phyloP scores from a whole-genome alignment of 2,888 invertebrate genomes.

The Brachypalpus laphriformis region DNA sequence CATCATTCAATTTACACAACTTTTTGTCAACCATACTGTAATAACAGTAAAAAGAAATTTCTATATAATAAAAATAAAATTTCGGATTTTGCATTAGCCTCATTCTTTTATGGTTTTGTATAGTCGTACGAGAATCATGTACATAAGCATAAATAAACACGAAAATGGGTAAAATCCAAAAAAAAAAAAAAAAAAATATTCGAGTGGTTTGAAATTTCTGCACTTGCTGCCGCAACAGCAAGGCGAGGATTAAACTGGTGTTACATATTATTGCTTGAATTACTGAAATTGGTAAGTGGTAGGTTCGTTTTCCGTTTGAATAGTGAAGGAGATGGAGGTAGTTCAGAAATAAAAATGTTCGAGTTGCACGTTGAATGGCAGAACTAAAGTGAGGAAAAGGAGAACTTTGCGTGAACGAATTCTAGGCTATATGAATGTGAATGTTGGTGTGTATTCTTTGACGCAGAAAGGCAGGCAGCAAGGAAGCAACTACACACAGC shows the following conservation, averaged over 20 bases:
- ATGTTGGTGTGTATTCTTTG: neutral
- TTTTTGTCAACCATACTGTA: neutral
- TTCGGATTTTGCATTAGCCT: slow-evolving; percentile 15
- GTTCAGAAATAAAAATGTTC: neutral
- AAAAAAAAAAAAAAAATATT: too few species aligned
- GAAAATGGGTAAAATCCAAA: slow-evolving; percentile 20
- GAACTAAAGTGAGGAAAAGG: neutral
- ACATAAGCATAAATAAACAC: slow-evolving; percentile 36
- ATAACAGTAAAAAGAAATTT: neutral
- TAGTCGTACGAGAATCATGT: too few species aligned
- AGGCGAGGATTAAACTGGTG: slow-evolving; percentile 12
- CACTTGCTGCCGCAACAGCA: slow-evolving; percentile 11
- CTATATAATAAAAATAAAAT: slow-evolving; percentile 10
- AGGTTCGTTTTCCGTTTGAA: slow-evolving; percentile 27
- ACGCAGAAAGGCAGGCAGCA: slow-evolving; percentile 6
- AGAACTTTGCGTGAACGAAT: slow-evolving; percentile 31
- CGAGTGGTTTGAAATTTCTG: too few species aligned
- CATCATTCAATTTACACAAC: too few species aligned
- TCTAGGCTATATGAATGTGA: slow-evolving; percentile 21
- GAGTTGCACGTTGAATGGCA: slow-evolving; percentile 27
- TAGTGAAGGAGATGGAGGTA: slow-evolving; percentile 22
- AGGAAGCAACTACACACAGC: slow-evolving; percentile 1
- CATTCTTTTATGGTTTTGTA: slow-evolving; percentile 21
- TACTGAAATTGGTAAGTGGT: slow-evolving; percentile 30
- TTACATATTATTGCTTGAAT: slow-evolving; percentile 33